Evolutionary conservation across 2,113 vertebrate species (phyloP), one percentile per base, ranked within the genome.

Genomic region (Thamnophis sirtalis): DNA sequence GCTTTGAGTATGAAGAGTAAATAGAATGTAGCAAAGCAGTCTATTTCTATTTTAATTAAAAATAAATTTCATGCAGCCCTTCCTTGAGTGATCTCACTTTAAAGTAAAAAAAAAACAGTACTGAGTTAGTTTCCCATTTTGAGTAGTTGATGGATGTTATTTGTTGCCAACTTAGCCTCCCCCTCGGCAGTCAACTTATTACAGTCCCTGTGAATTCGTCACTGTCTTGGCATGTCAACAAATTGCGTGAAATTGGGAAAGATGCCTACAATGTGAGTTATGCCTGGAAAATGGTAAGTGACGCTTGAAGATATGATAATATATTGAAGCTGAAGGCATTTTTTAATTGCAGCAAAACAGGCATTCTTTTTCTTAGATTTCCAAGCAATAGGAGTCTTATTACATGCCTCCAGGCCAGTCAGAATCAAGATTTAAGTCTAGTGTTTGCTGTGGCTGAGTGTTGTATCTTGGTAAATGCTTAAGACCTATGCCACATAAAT

Each of bases 231-330:
- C 99, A 99, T 55, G 97, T 98, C 58, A 99, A 99, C 97, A 98
- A 99, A 60, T 98, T 99, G 89, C 96, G 99, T 58, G 98, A 99
- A 94, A 96, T 98, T 92, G 98, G 98, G 86, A 98, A 98, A 94
- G 98, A 98, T 22, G 98, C 98, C 5, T 99, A 99, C 97, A 99
- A 99, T 0, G 99, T 99, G 96, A 99, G 99, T 98, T 99, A 99
- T 0, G 99, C 99, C 95, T 99, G 99, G 99, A 99, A 99, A 96
- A 98, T 99, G 99, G 99, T 99, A 95, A 96, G 97, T 94, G 54
- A 0, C 0, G 0, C 54, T 86, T 89, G 53, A 86, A 89, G 33
- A 38, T 9, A 90, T 10, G 0, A 58, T 63, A 80, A 93, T 84
- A 10, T 73, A 21, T 2, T 94, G 85, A 87, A 58, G 38, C 0